phyloP scores from a whole-genome alignment of 2,113 vertebrate species.

The Pluvialis apricaria region DNA sequence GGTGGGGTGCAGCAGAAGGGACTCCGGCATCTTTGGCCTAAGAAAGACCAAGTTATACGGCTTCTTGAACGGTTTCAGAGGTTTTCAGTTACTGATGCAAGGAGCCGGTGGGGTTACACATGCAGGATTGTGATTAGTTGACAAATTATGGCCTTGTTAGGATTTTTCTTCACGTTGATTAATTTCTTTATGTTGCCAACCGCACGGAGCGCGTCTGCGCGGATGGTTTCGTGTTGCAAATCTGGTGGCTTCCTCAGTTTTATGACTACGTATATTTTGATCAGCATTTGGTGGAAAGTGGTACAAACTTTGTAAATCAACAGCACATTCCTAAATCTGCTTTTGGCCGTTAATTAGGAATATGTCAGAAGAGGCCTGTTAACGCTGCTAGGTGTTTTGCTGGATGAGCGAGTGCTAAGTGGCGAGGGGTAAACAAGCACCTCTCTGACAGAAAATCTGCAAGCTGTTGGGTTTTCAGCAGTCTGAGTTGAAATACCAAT shows the following conservation, averaged over 20 bases:
- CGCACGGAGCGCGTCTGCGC: accelerated
- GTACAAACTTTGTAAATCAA: background rate
- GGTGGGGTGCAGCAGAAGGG: background rate
- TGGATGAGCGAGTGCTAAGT: background rate
- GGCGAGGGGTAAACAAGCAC: background rate
- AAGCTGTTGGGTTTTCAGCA: background rate
- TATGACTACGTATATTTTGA: background rate
- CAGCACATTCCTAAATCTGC: background rate
- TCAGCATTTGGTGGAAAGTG: background rate
- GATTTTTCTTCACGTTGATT: background rate
- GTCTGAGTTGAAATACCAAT: background rate
- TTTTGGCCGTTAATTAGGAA: background rate
- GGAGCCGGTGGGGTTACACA: background rate
- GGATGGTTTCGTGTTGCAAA: background rate
- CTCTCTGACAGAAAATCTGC: background rate
- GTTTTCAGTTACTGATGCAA: background rate
- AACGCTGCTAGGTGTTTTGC: background rate
- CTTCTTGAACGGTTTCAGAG: background rate
- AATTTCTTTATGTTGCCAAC: background rate
- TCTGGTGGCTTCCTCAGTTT: background rate
- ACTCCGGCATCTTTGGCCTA: background rate
- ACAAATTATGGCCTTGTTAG: background rate
- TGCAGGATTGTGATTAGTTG: background rate
- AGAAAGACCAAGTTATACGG: accelerated
- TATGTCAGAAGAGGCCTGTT: background rate